These are phyloP conservation scores for Ptychodera flava DNA, from an alignment of 35 echinoderm and acorn worm genomes.

Conservation along the genomic window DNA sequence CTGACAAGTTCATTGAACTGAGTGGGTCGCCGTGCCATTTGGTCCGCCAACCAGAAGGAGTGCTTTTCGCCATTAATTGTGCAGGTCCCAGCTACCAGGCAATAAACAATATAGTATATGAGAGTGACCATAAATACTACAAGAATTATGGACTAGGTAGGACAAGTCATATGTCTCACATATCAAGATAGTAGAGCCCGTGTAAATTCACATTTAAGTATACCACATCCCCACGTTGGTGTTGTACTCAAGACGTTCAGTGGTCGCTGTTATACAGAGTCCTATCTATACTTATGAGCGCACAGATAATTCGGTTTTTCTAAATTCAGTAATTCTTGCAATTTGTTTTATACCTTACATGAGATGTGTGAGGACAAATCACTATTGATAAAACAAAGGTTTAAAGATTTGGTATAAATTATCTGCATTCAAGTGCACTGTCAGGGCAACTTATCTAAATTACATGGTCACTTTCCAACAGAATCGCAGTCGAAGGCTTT, in stretches of 20 bases:
- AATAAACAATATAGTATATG: constrained; percentile 44
- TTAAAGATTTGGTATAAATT: too few relatives aligned
- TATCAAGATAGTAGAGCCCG: not conserved
- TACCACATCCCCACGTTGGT: not conserved
- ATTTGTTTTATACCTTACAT: too few relatives aligned
- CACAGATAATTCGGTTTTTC: too few relatives aligned
- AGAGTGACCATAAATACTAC: constrained; percentile 36
- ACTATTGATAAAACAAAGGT: too few relatives aligned
- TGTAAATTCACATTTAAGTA: not conserved
- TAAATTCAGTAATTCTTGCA: too few relatives aligned
- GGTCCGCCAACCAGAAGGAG: constrained; percentile 59
- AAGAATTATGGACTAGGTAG: constrained; percentile 16
- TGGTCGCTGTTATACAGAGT: too few relatives aligned
- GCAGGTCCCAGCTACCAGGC: constrained; percentile 72
- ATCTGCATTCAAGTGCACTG: too few relatives aligned
- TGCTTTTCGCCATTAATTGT: constrained; percentile 63
- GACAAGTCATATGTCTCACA: not conserved
- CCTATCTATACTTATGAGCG: too few relatives aligned
- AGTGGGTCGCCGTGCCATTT: constrained; percentile 55
- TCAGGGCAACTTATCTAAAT: too few relatives aligned
- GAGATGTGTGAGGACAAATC: too few relatives aligned
- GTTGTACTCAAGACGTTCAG: not conserved
- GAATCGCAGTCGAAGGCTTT: not conserved
- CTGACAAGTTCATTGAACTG: constrained; percentile 55
- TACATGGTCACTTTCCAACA: not conserved